A percentile compares a stretch with the other conserved stretches of the same genome.
phyloP scores from a whole-genome alignment of 2,113 vertebrate species.

The Myrmophylax atrothorax region DNA sequence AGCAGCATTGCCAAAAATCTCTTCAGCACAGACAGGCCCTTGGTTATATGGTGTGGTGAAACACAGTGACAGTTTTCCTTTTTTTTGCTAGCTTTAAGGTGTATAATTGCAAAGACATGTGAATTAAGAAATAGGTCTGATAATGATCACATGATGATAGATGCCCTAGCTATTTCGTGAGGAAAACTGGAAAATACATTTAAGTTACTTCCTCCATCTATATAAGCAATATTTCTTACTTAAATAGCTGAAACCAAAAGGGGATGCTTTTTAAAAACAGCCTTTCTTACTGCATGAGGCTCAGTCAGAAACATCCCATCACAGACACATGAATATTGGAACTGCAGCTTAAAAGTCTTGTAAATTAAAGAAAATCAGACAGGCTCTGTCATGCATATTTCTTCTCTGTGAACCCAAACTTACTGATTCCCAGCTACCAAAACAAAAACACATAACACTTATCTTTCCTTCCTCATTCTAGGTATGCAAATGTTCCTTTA shows the following conservation, averaged over 20 bases:
- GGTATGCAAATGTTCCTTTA: not conserved
- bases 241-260: not conserved
- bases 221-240: not conserved
- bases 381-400: accelerated
- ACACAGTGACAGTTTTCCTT: not conserved
- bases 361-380: not conserved
- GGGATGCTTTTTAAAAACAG: not conserved
- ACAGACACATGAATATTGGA: not conserved
- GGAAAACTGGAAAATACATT: not conserved
- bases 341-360: not conserved
- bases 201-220: not conserved
- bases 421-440: not conserved
- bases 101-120: accelerated
- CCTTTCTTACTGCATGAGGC: not conserved
- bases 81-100: not conserved
- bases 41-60: not conserved
- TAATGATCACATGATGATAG: not conserved
- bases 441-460: not conserved
- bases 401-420: not conserved
- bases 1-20: not conserved
- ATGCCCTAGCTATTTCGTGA: not conserved
- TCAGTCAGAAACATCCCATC: not conserved
- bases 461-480: not conserved
- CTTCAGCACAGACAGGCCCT: not conserved
- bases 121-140: not conserved